Evolutionary conservation across 2,797 vertebrate species (phyloP).

Genomic region (Acanthurus lineatus): DNA sequence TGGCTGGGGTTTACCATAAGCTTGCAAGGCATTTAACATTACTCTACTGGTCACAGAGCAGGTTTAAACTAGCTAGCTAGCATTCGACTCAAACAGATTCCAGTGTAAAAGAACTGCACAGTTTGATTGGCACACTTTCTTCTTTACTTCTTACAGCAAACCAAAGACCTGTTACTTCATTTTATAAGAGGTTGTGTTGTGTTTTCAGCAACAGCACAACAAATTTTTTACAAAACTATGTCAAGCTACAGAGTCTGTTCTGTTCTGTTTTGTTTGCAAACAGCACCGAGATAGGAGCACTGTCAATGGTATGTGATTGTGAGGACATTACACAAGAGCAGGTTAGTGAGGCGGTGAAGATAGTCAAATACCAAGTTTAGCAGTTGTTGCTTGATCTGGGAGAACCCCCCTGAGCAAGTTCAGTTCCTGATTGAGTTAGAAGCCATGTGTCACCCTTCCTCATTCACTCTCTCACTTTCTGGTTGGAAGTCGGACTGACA

Average conservation of each 20-base stretch:
- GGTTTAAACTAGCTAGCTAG: slow-evolving; percentile 10
- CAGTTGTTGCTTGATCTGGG: slow-evolving; percentile 20
- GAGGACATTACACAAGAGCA: not conserved
- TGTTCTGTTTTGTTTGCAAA: not conserved
- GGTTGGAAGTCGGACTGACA: slow-evolving; percentile 10
- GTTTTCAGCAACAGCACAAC: not conserved
- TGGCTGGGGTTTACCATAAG: not conserved
- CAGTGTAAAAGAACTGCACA: not conserved
- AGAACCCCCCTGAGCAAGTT: not conserved
- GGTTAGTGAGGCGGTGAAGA: not conserved
- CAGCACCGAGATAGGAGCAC: not conserved
- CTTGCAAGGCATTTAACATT: not conserved
- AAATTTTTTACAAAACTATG: not conserved
- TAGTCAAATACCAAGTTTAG: not conserved
- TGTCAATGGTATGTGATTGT: not conserved
- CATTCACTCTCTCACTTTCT: slow-evolving; percentile 41
- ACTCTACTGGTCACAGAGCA: not conserved
- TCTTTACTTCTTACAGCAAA: not conserved
- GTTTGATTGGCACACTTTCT: slow-evolving; percentile 2
- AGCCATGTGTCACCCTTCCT: slow-evolving; percentile 53
- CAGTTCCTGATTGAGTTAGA: slow-evolving; percentile 73
- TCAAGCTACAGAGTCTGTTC: not conserved
- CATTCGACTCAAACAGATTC: not conserved
- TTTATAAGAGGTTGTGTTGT: not conserved
- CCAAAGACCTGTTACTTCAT: not conserved